Conservation (phyloP, 2,113 vertebrate species). For the Aptenodytes forsteri region DNA sequence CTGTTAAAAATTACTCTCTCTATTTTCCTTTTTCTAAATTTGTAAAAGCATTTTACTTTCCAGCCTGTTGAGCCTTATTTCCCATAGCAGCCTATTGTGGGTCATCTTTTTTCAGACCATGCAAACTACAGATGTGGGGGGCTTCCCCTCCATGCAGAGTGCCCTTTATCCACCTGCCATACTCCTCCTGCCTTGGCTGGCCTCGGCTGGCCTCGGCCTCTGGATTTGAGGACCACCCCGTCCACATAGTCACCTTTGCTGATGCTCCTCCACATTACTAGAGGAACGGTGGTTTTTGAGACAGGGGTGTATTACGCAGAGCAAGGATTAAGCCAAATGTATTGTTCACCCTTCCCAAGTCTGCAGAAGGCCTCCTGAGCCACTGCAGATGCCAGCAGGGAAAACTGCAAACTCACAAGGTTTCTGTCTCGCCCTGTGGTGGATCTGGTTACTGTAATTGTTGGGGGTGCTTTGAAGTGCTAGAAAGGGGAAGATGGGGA, state of each 20-base stretch:
- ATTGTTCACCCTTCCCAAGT: not conserved
- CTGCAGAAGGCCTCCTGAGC: not conserved
- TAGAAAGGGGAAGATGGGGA: fast-evolving
- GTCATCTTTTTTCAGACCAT: not conserved
- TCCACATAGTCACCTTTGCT: not conserved
- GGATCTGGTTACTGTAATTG: not conserved
- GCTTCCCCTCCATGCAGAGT: not conserved
- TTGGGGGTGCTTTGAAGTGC: not conserved
- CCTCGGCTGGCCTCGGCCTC: not conserved
- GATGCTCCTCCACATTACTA: not conserved
- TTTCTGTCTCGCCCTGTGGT: not conserved
- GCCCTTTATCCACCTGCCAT: not conserved
- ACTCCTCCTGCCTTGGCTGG: not conserved
- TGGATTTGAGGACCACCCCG: not conserved
- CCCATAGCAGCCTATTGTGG: not conserved
- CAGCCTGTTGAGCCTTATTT: not conserved
- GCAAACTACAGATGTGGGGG: not conserved
- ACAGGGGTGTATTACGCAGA: not conserved
- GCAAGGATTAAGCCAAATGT: not conserved
- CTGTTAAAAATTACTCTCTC: not conserved
- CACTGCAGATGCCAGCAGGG: not conserved
- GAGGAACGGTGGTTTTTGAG: not conserved
- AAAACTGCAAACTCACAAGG: not conserved
- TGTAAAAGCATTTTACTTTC: not conserved
- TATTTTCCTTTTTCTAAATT: not conserved